Base-by-base conservation (phyloP, 2,888 invertebrate species). In the Amaurobius ferox region DNA sequence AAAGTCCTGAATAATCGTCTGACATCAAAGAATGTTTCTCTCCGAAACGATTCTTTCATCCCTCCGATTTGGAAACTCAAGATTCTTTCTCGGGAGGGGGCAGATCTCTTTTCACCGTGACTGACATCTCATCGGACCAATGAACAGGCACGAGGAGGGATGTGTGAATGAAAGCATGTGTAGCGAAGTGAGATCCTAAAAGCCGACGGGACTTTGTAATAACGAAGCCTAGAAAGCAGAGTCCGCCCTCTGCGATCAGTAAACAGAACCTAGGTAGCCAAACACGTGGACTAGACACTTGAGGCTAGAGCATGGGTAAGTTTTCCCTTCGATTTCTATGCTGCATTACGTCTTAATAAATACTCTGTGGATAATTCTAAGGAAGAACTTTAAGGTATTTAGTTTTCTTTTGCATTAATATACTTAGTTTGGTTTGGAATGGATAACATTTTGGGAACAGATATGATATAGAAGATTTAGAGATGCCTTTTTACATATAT, bases 191-290 rank as follows among this genome's bases (percentile, higher is more conserved):
- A 66, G 66, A 30, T 55, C 55, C 55, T 55, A 23, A 35, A 67
- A 40, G 68, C 68, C 40, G 68, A 68, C 7, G 40, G 26, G 40
- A 39, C 35, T 68, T 28, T 19, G n/a, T 40, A 68, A 68, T 68
- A 40, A 40, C 68, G 40, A 68, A 40, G 67, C 39, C 35, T 67
- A 67, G 67, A 35, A 61, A 44, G 44, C 68, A 29, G 79, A 79
- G 71, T 79, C 79, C 79, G 79, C 79, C 78, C 68, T 68, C 76
- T 5, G 35, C 30, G 28, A 30, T 19, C 44, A 67, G 48, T 76
- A 44, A 76, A 76, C 66, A 44, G 44, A 76, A 13, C 29, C 13
- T 29, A 40, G 39, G 44, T 19, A 76, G 30, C 44, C 67, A 48
- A 76, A 67, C 77, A 77, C 77, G 77, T 77, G 77, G 67, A 68